These are phyloP conservation scores for Baryphthengus martii DNA, from an alignment of 2,113 vertebrate species.

Conservation along the genomic window DNA sequence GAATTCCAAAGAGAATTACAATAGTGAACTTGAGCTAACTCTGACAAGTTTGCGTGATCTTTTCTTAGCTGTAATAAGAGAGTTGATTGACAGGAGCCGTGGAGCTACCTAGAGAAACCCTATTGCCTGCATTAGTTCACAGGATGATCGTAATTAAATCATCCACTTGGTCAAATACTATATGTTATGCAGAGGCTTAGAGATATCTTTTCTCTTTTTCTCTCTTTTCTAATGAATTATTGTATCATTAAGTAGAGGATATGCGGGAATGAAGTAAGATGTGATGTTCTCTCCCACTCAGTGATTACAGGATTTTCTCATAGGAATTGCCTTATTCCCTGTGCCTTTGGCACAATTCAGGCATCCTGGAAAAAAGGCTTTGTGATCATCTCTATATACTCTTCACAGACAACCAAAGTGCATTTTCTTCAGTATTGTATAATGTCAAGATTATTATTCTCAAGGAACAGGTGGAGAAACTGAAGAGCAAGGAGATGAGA, in stretches of 20 bases:
- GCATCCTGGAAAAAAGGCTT: background rate
- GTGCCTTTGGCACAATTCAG: background rate
- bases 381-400: background rate
- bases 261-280: background rate
- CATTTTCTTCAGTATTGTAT: background rate
- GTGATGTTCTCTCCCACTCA: background rate
- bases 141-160: background rate
- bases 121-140: background rate
- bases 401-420: background rate
- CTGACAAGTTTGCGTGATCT: background rate
- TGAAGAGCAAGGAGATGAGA: background rate
- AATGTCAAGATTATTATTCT: background rate
- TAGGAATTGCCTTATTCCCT: background rate
- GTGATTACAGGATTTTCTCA: background rate
- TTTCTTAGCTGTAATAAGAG: background rate
- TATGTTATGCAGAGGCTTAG: background rate
- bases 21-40: background rate
- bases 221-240: background rate
- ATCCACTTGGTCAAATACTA: background rate
- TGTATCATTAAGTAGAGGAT: background rate
- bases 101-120: background rate
- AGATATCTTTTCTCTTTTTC: background rate
- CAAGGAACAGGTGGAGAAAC: background rate
- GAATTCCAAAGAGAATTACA: background rate
- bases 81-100: background rate